phyloP scores from a whole-genome alignment of 2,113 vertebrate species.

The Dunckerocampus dactyliophorus region DNA sequence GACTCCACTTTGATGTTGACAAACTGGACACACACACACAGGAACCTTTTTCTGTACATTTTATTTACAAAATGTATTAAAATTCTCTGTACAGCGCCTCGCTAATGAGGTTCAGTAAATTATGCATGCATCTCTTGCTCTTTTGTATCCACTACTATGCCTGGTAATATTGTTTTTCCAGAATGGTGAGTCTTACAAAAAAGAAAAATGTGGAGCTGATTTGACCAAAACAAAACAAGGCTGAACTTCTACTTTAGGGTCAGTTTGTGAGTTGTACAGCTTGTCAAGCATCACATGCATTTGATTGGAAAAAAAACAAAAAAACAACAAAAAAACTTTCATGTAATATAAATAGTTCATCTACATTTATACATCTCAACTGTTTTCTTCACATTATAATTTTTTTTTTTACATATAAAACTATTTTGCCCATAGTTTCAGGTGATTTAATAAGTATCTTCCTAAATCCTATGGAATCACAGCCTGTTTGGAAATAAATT shows the following conservation, averaged over 20 bases:
- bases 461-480: constrained; percentile 84
- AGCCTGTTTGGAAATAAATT: constrained; percentile 79
- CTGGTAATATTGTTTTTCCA: constrained; percentile 78
- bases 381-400: constrained; percentile 54
- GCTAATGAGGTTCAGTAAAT: constrained; percentile 86
- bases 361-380: constrained; percentile 83
- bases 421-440: constrained; percentile 66
- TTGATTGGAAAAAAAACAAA: constrained; percentile 53
- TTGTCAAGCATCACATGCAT: constrained; percentile 95
- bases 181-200: constrained; percentile 78
- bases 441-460: constrained; percentile 64
- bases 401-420: constrained; percentile 69
- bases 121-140: constrained; percentile 94
- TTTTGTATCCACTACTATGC: constrained; percentile 87
- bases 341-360: constrained; percentile 85
- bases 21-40: constrained; percentile 29
- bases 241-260: constrained; percentile 77
- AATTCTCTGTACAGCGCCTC: constrained; percentile 97
- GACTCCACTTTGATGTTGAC: neutral
- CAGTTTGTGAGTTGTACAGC: constrained; percentile 81
- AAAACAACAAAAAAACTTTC: constrained; percentile 71
- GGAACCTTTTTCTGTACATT: constrained; percentile 87
- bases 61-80: constrained; percentile 99
- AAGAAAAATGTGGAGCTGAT: constrained; percentile 46
- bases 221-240: constrained; percentile 57